A percentile compares a stretch with the other conserved stretches of the same genome.
phyloP scores from a whole-genome alignment of 2,888 invertebrate species.

The Drosophila quasianomalipes region DNA sequence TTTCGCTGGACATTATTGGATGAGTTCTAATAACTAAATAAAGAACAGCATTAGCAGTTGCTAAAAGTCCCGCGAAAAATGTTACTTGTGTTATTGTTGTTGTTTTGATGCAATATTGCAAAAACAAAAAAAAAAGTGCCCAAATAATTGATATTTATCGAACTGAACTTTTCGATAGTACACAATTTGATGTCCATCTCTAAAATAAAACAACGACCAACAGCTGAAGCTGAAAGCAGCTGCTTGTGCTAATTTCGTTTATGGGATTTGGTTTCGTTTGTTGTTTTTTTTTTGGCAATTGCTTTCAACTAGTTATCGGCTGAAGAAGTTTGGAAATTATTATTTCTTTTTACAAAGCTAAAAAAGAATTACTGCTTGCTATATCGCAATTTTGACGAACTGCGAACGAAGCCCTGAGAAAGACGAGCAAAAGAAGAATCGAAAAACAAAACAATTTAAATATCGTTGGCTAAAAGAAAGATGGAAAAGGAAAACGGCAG shows the following conservation, averaged over 20 bases:
- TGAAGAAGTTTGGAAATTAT: not conserved
- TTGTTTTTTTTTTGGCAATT: not conserved
- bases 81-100: constrained; percentile 25
- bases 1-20: constrained; percentile 71
- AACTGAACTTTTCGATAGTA: not conserved
- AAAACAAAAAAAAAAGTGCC: not conserved
- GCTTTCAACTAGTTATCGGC: not conserved
- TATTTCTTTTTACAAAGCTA: not conserved
- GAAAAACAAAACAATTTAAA: not conserved
- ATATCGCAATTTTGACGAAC: not conserved
- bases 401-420: not conserved
- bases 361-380: not conserved
- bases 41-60: constrained; percentile 5
- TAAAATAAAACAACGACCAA: not conserved
- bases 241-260: not conserved
- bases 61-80: constrained; percentile 49
- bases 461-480: not conserved
- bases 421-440: not conserved
- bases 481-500: constrained; percentile 25
- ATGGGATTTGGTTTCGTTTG: not conserved
- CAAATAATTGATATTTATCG: constrained; percentile 1
- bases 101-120: constrained; percentile 27
- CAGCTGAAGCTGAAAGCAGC: not conserved
- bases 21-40: constrained; percentile 4
- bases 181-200: constrained; percentile 5